Conservation (phyloP, 2,888 invertebrate species). For the Lasius platythorax region DNA sequence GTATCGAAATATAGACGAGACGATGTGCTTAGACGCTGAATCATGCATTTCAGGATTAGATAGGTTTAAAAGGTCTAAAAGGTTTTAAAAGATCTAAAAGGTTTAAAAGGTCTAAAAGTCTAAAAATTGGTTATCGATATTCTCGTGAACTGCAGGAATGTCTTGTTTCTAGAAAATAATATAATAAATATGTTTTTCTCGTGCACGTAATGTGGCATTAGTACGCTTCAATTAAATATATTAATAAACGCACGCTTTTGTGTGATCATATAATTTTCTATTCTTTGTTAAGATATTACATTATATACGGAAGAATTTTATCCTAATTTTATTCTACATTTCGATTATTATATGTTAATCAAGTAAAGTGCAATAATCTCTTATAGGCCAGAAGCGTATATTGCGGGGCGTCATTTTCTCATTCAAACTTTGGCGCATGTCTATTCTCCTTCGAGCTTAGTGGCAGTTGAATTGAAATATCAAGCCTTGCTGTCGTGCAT, state of each 20-base stretch:
- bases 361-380: background rate
- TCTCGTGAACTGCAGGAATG: background rate
- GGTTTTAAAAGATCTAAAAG: no score
- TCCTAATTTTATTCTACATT: background rate
- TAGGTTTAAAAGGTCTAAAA: no score
- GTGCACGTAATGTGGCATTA: background rate
- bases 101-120: no score
- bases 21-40: background rate
- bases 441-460: slow-evolving; percentile 10
- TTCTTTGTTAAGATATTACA: background rate
- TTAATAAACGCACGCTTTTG: background rate
- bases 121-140: background rate
- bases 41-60: background rate
- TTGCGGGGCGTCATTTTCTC: background rate
- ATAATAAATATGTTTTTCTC: background rate
- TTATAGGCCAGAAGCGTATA: background rate
- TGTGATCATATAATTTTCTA: background rate
- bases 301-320: background rate
- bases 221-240: background rate
- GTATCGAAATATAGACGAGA: background rate
- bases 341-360: background rate
- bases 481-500: slow-evolving; percentile 58
- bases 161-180: background rate
- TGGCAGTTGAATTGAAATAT: slow-evolving; percentile 61
- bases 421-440: background rate